A percentile compares a stretch with the other conserved stretches of the same genome.
Evolutionary conservation across 2,113 vertebrate species (phyloP).

Genomic region (Uria aalge): DNA sequence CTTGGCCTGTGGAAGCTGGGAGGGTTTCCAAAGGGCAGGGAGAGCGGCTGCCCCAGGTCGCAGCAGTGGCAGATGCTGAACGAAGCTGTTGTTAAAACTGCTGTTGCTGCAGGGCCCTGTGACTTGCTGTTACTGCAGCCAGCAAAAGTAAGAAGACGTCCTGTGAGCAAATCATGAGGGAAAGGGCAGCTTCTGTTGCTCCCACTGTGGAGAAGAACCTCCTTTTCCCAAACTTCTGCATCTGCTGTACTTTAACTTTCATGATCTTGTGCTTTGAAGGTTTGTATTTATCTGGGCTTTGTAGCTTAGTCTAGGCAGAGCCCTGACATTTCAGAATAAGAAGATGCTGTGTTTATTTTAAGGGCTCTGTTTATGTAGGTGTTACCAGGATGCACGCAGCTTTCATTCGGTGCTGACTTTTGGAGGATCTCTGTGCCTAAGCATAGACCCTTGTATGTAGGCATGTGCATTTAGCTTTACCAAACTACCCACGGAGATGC

Average conservation of each 20-base stretch:
- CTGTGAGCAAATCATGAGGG: not conserved
- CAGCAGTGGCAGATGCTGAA: not conserved
- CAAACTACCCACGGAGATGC: rapidly evolving
- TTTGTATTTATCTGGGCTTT: not conserved
- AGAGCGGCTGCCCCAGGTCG: not conserved
- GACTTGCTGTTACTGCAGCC: not conserved
- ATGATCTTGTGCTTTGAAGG: not conserved
- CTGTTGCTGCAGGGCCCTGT: not conserved
- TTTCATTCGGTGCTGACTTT: rapidly evolving
- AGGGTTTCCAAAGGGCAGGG: not conserved
- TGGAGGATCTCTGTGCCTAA: too few relatives aligned
- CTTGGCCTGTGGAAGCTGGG: too few relatives aligned
- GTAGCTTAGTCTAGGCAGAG: not conserved
- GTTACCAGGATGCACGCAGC: not conserved
- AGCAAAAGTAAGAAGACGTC: not conserved
- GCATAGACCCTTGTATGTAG: rapidly evolving
- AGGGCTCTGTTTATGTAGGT: not conserved
- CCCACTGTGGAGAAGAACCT: not conserved
- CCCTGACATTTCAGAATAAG: not conserved
- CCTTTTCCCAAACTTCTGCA: too few relatives aligned
- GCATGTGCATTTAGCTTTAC: rapidly evolving
- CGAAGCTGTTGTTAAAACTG: not conserved
- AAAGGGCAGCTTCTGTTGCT: not conserved
- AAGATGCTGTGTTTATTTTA: rapidly evolving
- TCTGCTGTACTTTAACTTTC: rapidly evolving